Percentiles rank a stretch among this genome's conserved stretches.
Evolutionary conservation across 2,888 invertebrate genomes (phyloP).

Genomic region (Polydrusus pterygomalis): DNA sequence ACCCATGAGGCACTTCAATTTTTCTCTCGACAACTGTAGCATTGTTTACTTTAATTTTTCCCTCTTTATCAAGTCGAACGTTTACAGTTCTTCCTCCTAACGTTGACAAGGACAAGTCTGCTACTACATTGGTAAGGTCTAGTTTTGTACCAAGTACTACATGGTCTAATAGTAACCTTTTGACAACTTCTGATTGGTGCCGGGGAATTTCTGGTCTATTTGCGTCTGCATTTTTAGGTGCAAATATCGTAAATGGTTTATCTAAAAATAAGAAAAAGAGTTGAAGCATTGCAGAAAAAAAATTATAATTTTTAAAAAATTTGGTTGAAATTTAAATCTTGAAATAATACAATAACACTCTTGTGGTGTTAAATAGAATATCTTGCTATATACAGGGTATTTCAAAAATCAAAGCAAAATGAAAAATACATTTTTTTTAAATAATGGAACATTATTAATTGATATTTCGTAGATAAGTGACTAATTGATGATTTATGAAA

Average conservation of each 20-base stretch:
- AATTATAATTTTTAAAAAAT: no score
- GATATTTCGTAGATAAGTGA: no score
- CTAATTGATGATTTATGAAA: no score
- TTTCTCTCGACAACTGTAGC: slow-evolving; percentile 70
- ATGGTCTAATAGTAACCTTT: slow-evolving; percentile 77
- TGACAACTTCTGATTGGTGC: slow-evolving; percentile 73
- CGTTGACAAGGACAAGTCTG: slow-evolving; percentile 72
- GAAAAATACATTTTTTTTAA: no score
- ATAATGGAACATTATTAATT: no score
- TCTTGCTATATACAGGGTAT: no score
- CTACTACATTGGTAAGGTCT: slow-evolving; percentile 73
- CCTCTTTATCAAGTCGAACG: slow-evolving; percentile 64
- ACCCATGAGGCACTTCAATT: slow-evolving; percentile 72
- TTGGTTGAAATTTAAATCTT: no score
- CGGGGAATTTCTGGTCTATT: slow-evolving; percentile 69
- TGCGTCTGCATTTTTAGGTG: slow-evolving; percentile 74
- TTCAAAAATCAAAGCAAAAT: no score
- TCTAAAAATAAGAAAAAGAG: slow-evolving; percentile 70
- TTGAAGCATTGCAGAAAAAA: background rate
- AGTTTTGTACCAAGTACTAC: slow-evolving; percentile 76
- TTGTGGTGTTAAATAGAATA: no score
- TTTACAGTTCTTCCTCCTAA: slow-evolving; percentile 71
- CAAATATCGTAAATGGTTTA: slow-evolving; percentile 77
- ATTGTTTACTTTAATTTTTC: slow-evolving; percentile 70
- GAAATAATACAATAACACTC: no score